Conservation (phyloP, 2,113 vertebrate genomes). For the Suricata suricatta region DNA sequence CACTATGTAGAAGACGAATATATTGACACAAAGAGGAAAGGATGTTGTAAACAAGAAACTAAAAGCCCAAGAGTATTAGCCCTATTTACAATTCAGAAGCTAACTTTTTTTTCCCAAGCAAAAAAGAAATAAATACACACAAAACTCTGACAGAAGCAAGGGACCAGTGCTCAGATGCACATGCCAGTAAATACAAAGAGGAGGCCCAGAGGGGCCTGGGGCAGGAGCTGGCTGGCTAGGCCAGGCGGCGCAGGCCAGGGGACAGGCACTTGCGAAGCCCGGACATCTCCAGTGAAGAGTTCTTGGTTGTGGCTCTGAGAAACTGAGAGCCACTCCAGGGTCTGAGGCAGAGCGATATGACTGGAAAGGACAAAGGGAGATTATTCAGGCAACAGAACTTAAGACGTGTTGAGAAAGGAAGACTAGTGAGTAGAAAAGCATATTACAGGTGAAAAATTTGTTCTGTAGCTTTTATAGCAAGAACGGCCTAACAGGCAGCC, state of each 20-base stretch:
- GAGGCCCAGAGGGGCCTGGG: no score
- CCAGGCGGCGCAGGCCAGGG: background rate
- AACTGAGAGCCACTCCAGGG: background rate
- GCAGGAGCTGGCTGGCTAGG: no score
- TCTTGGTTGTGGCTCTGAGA: background rate
- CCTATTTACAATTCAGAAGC: constrained; percentile 48
- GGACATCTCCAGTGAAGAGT: background rate
- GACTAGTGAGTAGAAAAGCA: background rate
- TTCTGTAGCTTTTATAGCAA: background rate
- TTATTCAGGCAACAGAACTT: background rate
- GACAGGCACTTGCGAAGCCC: rapidly evolving
- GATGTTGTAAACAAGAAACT: constrained; percentile 36
- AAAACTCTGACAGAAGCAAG: background rate
- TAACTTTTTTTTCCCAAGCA: background rate
- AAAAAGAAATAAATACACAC: constrained; percentile 5
- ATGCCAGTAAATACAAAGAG: background rate
- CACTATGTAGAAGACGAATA: constrained; percentile 19
- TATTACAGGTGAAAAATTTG: background rate
- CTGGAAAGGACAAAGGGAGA: background rate
- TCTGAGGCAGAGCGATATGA: background rate
- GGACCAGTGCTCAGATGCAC: background rate
- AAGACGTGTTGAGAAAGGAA: background rate
- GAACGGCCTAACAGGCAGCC: background rate
- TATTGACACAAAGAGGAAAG: constrained; percentile 12
- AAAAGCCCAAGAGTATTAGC: background rate